Base-by-base conservation (phyloP, 2,888 invertebrate species). In the Megastigmus dorsalis region DNA sequence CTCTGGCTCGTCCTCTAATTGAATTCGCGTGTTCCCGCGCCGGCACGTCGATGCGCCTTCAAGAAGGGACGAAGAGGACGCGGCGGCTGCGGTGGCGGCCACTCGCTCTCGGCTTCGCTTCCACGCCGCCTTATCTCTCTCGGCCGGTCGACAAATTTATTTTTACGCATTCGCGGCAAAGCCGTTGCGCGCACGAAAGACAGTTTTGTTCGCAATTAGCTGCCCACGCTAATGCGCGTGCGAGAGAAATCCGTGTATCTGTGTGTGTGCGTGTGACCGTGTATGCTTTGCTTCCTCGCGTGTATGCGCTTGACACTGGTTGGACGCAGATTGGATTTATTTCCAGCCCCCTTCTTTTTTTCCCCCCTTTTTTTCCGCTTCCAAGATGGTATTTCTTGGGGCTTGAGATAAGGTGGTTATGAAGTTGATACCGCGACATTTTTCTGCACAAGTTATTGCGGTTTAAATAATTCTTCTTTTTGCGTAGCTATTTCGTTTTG, bases 191-290 rank as follows among this genome's bases (percentile, higher is more conserved):
- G 54, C 77, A 78, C 77, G 76, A 79, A 76, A 66, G 71, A 75
- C 75, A 75, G 68, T 76, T 80, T 79, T 79, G 79, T 79, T 75
- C 75, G 77, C 79, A 80, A 80, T 79, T 79, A 80, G 75, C 77
- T 75, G 66, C 60, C 71, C 67, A 74, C 74, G 76, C 67, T 52
- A 28, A 48, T 63, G 69, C 38, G 69, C 45, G 65, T 7, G 20
- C 52, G 26, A 5, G 33, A 48, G 57, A 41, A 6, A 1, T n/a
- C 30, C 63, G 20, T 36, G 54, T 54, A 26, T 30, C 23, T 43
- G 65, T 43, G 43, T 30, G 15, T 26, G 28, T 33, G 41, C 26
- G 38, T 23, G 23, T n/a, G n/a, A n/a, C n/a, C n/a, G n/a, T n/a
- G n/a, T n/a, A n/a, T n/a, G n/a, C n/a, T n/a, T n/a, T n/a, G n/a